These are phyloP conservation scores for Andricus grossulariae DNA, from an alignment of 1,140 invertebrate genomes.

Conservation along the genomic window DNA sequence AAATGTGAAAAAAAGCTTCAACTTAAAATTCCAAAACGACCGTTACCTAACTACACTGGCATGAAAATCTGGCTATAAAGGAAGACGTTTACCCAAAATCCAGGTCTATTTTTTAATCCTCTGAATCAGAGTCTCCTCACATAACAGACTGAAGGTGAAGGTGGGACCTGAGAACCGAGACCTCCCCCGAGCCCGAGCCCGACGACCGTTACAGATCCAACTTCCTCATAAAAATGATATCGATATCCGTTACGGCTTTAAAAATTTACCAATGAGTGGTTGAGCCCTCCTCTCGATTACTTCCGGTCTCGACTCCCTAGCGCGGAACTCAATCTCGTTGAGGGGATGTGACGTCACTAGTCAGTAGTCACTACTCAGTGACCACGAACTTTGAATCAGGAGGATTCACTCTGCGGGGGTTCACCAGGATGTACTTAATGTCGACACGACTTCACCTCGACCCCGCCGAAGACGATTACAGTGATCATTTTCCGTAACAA, in stretches of 20 bases:
- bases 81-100: too few species aligned
- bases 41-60: too few species aligned
- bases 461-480: slow-evolving; percentile 63
- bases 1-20: too few species aligned
- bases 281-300: slow-evolving; percentile 47
- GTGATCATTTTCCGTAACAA: slow-evolving; percentile 63
- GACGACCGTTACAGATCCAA: neutral
- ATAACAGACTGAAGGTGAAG: too few species aligned
- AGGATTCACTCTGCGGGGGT: slow-evolving; percentile 68
- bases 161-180: too few species aligned
- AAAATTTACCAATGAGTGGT: slow-evolving; percentile 49
- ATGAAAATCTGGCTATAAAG: too few species aligned
- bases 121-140: too few species aligned
- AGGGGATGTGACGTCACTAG: slow-evolving; percentile 53
- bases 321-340: slow-evolving; percentile 59
- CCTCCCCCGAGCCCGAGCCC: too few species aligned
- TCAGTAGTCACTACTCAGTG: too few species aligned
- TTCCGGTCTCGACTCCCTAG: slow-evolving; percentile 62
- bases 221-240: neutral
- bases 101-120: too few species aligned
- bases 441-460: slow-evolving; percentile 45
- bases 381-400: neutral
- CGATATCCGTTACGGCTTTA: slow-evolving; percentile 35
- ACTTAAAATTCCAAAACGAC: too few species aligned
- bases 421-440: slow-evolving; percentile 67